phyloP scores from a whole-genome alignment of 2,888 invertebrate genomes.

The Drosophila mayaguana region DNA sequence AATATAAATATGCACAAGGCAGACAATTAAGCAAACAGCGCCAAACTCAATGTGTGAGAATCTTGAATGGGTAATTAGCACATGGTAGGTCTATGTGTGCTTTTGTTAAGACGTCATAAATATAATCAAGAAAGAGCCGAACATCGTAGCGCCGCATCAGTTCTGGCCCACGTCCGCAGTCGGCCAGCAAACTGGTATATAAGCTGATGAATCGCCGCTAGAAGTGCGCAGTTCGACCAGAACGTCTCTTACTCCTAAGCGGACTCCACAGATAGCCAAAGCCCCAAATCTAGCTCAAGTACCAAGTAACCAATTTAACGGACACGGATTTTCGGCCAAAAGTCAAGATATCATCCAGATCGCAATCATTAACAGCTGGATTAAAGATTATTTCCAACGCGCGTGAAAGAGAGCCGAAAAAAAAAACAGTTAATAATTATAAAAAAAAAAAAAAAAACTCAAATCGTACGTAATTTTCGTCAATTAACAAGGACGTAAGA shows the following conservation, averaged over 20 bases:
- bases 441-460: neutral
- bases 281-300: neutral
- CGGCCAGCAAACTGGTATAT: conserved; percentile 51
- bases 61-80: conserved; percentile 74
- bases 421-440: neutral
- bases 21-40: conserved; percentile 40
- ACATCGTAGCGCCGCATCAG: conserved; percentile 47
- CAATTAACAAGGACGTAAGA: conserved; percentile 16
- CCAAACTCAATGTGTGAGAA: conserved; percentile 66
- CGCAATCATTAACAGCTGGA: conserved; percentile 1
- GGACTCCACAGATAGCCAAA: neutral
- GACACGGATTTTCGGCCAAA: conserved; percentile 10
- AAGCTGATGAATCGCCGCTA: conserved; percentile 60
- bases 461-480: conserved; percentile 13
- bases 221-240: conserved; percentile 52
- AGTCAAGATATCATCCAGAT: conserved; percentile 9
- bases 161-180: conserved; percentile 29
- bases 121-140: conserved; percentile 47
- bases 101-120: conserved; percentile 55
- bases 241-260: conserved; percentile 23
- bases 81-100: conserved; percentile 48
- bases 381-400: conserved; percentile 5
- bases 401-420: neutral
- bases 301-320: neutral
- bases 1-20: conserved; percentile 26